These are phyloP conservation scores for Gadus macrocephalus DNA, from an alignment of 2,113 vertebrate species.

Conservation along the genomic window DNA sequence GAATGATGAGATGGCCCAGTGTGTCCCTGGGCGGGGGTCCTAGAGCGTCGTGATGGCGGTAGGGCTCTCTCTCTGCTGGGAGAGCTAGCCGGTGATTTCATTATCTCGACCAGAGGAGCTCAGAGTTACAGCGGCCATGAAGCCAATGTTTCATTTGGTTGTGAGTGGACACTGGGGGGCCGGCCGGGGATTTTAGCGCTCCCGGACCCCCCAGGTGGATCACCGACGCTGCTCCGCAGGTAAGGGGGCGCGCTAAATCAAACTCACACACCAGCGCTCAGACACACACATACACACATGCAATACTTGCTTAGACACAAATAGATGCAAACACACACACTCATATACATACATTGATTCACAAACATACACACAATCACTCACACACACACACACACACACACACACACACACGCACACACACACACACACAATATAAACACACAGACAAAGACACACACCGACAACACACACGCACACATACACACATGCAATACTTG, in stretches of 20 bases:
- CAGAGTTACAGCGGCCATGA: slow-evolving; percentile 44
- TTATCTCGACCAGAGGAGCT: slow-evolving; percentile 57
- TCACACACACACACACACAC: slow-evolving; percentile 7
- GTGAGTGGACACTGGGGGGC: slow-evolving; percentile 56
- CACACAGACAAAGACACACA: background rate
- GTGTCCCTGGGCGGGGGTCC: slow-evolving; percentile 75
- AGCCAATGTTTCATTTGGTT: slow-evolving; percentile 64
- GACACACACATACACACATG: slow-evolving; percentile 33
- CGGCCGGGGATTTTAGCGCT: no score
- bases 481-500: background rate
- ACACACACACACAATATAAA: slow-evolving; percentile 14
- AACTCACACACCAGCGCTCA: slow-evolving; percentile 16
- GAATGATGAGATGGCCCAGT: no score
- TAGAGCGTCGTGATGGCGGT: slow-evolving; percentile 48
- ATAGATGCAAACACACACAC: no score
- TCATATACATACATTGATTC: no score
- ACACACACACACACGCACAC: slow-evolving; percentile 37
- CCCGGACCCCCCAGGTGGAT: background rate
- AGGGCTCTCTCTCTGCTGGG: slow-evolving; percentile 62
- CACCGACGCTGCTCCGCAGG: no score
- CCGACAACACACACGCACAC: background rate
- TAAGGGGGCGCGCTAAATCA: no score
- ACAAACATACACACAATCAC: no score
- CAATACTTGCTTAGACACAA: no score
- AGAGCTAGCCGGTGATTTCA: slow-evolving; percentile 61